These are phyloP conservation scores for Synergus itoensis DNA, from an alignment of 2,888 invertebrate genomes.

Conservation along the genomic window DNA sequence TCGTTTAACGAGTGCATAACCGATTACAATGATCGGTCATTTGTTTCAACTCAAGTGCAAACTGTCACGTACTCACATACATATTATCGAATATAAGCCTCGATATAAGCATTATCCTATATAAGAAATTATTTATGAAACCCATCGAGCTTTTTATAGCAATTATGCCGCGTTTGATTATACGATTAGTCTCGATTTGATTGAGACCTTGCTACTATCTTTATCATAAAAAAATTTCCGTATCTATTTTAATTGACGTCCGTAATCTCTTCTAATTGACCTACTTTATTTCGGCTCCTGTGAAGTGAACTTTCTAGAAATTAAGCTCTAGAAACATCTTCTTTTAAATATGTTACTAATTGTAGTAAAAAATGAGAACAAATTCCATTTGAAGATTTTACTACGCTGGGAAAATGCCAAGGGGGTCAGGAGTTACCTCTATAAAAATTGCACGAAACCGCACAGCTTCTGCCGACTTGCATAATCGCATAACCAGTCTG, in stretches of 20 bases:
- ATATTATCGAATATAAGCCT: background rate
- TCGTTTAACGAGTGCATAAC: background rate
- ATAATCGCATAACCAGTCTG: conserved; percentile 7
- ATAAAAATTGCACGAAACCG: background rate
- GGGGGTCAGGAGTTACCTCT: conserved; percentile 44
- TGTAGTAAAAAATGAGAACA: no score
- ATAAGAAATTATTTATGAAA: background rate
- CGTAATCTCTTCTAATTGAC: background rate
- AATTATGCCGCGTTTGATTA: background rate
- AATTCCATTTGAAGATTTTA: conserved; percentile 47
- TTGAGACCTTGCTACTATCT: background rate
- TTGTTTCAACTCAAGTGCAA: background rate
- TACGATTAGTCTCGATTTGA: background rate
- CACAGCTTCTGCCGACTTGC: conserved; percentile 4
- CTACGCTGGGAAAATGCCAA: conserved; percentile 52
- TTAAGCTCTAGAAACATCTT: no score
- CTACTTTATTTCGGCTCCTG: background rate
- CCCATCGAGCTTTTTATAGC: background rate
- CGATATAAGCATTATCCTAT: background rate
- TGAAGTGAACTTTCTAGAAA: no score
- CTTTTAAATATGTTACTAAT: no score
- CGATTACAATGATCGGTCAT: background rate
- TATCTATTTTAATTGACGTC: background rate
- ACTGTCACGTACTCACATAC: background rate
- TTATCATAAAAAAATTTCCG: background rate